Evolutionary conservation across 2,113 vertebrate genomes (phyloP), one percentile per base, ranked within the genome.

Genomic region (Puntigrus tetrazona): DNA sequence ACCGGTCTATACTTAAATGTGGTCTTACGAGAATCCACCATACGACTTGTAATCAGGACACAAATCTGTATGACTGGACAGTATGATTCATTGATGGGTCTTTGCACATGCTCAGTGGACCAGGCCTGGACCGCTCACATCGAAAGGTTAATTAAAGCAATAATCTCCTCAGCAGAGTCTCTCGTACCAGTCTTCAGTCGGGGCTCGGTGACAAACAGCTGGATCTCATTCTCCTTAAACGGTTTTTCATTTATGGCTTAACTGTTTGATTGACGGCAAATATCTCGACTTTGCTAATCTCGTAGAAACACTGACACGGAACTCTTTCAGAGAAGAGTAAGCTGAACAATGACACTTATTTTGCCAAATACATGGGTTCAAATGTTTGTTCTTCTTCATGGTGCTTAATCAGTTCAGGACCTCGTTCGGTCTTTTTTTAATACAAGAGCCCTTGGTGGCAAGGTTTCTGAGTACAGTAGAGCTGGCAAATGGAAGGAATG

Each of bases 91-190:
- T 92, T 91, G 91, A 91, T 90, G 73, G 82, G 89, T 91, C 90
- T 87, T 91, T 91, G 91, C 91, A 87, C 88, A 92, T 36, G 85
- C 83, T 85, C 80, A 75, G 83, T 79, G 83, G 90, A 94, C 91
- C 91, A 91, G 91, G 88, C 90, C 85, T 91, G 88, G 90, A 88
- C 91, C 88, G 89, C 88, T 92, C 89, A 89, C 88, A 16, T 82
- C 90, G 89, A 88, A 85, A 91, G 93, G 90, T 92, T 92, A 92
- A 90, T 88, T 89, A 91, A 94, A 95, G 94, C 94, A 95, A 95
- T 95, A 95, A 88, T 91, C 81, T 85, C 92, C 92, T 92, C 84
- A 91, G 89, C 91, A 90, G 86, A 87, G 87, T 87, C 59, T 90
- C 70, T 77, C 50, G 87, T 47, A 77, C 63, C 73, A 85, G 82